These are phyloP conservation scores for Zaprionus ornatus DNA, from an alignment of 1,140 invertebrate genomes.

Conservation along the genomic window DNA sequence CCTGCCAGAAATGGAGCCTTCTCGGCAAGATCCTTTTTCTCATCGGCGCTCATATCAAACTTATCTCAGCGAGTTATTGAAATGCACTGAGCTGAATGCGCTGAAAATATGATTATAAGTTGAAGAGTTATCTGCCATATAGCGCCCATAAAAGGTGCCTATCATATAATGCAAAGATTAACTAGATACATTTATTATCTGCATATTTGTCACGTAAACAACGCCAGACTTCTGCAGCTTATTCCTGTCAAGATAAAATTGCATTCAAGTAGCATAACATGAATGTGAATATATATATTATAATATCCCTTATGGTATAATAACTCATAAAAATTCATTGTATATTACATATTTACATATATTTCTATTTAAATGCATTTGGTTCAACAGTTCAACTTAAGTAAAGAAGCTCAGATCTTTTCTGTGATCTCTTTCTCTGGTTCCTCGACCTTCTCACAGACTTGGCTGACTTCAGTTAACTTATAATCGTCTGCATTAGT, in stretches of 20 bases:
- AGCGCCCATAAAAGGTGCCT: slow-evolving; percentile 16
- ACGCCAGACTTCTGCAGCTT: slow-evolving; percentile 4
- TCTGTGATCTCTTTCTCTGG: background rate
- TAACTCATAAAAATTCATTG: too few relatives aligned
- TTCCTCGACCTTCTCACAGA: background rate
- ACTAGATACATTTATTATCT: slow-evolving; percentile 25
- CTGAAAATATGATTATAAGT: slow-evolving; percentile 4
- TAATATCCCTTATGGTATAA: background rate
- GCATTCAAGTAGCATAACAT: background rate
- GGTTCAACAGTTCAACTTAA: too few relatives aligned
- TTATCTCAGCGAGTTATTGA: background rate
- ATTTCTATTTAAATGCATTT: too few relatives aligned
- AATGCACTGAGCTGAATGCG: slow-evolving; percentile 20
- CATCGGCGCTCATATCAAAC: slow-evolving; percentile 20
- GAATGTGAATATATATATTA: background rate
- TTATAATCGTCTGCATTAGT: background rate
- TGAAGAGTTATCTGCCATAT: slow-evolving; percentile 20
- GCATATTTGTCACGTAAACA: background rate
- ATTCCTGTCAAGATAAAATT: slow-evolving; percentile 13
- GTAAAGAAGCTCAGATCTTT: background rate
- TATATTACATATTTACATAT: too few relatives aligned
- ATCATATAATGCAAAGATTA: slow-evolving; percentile 23
- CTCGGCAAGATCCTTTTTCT: slow-evolving; percentile 23
- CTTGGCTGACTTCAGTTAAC: background rate
- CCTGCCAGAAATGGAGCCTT: slow-evolving; percentile 19